These are phyloP conservation scores for Catalaphyllia jardinei DNA, from an alignment of 64 coral and sea anemone species.

Conservation along the genomic window DNA sequence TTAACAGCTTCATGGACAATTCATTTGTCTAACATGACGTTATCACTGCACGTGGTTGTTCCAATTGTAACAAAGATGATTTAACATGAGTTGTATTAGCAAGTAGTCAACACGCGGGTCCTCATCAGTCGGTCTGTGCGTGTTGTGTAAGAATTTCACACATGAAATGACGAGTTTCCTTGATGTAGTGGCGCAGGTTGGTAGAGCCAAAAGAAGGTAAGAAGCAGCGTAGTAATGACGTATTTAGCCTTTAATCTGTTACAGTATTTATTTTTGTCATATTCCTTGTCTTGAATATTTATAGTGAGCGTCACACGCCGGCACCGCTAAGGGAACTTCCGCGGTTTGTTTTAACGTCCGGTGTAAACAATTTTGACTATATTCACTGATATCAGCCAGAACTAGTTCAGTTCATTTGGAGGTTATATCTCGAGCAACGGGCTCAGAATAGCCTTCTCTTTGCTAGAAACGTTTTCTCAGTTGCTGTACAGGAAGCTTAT, in stretches of 20 bases:
- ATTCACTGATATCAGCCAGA: no score
- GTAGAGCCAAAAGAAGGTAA: slow-evolving; percentile 12
- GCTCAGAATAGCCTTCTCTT: no score
- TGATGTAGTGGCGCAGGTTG: not conserved
- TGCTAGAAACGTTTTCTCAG: no score
- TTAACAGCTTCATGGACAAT: slow-evolving; percentile 10
- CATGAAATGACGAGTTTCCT: slow-evolving; percentile 18
- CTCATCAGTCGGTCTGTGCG: not conserved
- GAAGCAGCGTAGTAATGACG: not conserved
- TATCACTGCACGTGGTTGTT: not conserved
- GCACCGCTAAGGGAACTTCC: no score
- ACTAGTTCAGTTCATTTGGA: no score
- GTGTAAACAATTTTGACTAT: no score
- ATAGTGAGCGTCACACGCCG: no score
- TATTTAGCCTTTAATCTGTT: not conserved
- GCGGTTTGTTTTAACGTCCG: no score
- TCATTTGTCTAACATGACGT: slow-evolving; percentile 8
- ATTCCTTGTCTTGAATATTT: not conserved
- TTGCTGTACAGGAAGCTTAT: no score
- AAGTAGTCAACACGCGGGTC: not conserved
- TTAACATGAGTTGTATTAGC: not conserved
- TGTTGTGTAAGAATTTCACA: not conserved
- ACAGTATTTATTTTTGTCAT: not conserved
- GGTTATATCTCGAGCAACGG: no score
- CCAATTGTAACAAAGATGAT: not conserved